Evolutionary conservation across 2,113 vertebrate genomes (phyloP).

Genomic region (Epinephelus fuscoguttatus): DNA sequence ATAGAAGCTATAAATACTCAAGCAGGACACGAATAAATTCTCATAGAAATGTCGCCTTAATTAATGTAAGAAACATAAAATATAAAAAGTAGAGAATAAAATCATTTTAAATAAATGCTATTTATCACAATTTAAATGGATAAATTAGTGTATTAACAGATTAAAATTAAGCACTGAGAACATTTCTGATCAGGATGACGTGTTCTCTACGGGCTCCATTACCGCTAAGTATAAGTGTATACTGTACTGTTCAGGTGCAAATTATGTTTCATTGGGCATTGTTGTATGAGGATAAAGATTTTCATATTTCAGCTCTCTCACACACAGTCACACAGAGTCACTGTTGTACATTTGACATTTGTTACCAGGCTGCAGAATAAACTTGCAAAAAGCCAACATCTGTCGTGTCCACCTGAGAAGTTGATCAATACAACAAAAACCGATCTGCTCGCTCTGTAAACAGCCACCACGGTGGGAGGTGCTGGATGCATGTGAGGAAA

Average conservation of each 20-base stretch:
- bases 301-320: not conserved
- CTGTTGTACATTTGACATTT: constrained; percentile 14
- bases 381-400: constrained; percentile 19
- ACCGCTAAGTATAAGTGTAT: not conserved
- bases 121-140: too few relatives aligned
- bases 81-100: not conserved
- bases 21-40: not conserved
- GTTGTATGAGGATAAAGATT: not conserved
- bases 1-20: not conserved
- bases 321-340: not conserved
- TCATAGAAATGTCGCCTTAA: not conserved
- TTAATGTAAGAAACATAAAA: not conserved
- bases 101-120: not conserved
- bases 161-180: not conserved
- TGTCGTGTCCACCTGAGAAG: constrained; percentile 6
- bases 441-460: not conserved
- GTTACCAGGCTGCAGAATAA: constrained; percentile 4
- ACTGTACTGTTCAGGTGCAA: not conserved
- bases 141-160: not conserved
- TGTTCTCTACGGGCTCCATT: not conserved
- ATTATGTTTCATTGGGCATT: not conserved
- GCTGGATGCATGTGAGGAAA: constrained; percentile 21
- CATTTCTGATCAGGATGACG: not conserved
- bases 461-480: constrained; percentile 26
- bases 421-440: constrained; percentile 45